These are phyloP conservation scores for Sorex fumeus DNA, from an alignment of 2,113 vertebrate genomes.

Conservation along the genomic window DNA sequence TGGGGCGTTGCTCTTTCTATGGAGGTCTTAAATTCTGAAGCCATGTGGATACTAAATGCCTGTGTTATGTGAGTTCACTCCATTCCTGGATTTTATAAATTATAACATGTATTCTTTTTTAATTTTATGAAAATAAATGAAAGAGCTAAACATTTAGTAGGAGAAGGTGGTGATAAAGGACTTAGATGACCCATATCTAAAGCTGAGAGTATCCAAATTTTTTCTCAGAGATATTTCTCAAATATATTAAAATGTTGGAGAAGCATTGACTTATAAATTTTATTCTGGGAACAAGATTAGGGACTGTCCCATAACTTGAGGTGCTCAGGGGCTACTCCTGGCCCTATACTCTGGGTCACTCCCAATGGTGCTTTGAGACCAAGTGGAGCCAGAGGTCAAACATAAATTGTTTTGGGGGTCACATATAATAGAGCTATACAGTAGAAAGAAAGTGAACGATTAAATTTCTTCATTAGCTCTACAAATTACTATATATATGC, in stretches of 20 bases:
- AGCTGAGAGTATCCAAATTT: constrained; percentile 25
- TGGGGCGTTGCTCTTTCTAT: background rate
- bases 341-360: too few relatives aligned
- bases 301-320: too few relatives aligned
- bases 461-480: constrained; percentile 6
- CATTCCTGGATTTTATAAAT: background rate
- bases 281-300: background rate
- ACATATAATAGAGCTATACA: constrained; percentile 3
- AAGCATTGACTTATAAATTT: background rate
- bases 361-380: too few relatives aligned
- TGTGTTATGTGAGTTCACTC: background rate
- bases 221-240: constrained; percentile 13
- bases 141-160: background rate
- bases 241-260: background rate
- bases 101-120: background rate
- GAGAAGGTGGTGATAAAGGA: background rate
- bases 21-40: constrained; percentile 22
- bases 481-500: background rate
- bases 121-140: constrained; percentile 12
- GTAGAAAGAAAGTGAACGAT: background rate
- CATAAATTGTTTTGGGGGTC: background rate
- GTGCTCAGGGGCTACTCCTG: too few relatives aligned
- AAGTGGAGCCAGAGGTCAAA: too few relatives aligned
- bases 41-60: background rate
- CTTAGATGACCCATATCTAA: background rate